Conservation (phyloP, 2,888 invertebrate species). For the Drosophila hamatofila region DNA sequence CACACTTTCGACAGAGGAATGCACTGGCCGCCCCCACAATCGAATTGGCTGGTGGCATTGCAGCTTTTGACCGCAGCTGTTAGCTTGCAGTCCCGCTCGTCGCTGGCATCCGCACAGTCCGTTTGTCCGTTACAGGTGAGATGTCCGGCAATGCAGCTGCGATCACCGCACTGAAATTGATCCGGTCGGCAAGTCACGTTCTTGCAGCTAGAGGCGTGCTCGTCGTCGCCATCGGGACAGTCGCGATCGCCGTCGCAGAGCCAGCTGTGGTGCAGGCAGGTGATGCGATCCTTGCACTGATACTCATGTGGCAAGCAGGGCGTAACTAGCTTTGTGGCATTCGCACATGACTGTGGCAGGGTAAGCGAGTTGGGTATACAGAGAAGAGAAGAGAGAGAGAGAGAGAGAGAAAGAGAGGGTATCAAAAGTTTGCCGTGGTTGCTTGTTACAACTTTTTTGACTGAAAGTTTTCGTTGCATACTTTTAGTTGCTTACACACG, state of each 20-base stretch:
- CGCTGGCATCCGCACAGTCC: conserved; percentile 94
- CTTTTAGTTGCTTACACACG: conserved; percentile 59
- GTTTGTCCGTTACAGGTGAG: conserved; percentile 92
- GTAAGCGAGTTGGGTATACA: neutral
- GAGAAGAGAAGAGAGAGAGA: neutral
- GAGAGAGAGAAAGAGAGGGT: conserved; percentile 1
- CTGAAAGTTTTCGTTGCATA: conserved; percentile 66
- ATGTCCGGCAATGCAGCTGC: conserved; percentile 93
- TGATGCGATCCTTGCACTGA: conserved; percentile 92
- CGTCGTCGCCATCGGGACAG: conserved; percentile 93
- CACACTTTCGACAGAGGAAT: conserved; percentile 93
- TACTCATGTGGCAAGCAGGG: conserved; percentile 91
- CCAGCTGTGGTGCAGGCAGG: conserved; percentile 93
- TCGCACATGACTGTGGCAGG: conserved; percentile 50
- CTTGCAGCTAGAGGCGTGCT: conserved; percentile 88
- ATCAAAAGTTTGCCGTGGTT: conserved; percentile 53
- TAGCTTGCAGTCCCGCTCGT: conserved; percentile 90
- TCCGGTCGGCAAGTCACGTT: conserved; percentile 93
- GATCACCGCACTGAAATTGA: conserved; percentile 95
- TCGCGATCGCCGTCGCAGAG: conserved; percentile 94
- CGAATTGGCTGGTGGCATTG: conserved; percentile 92
- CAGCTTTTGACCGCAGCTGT: conserved; percentile 86
- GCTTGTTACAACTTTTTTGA: conserved; percentile 56
- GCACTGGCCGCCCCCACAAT: conserved; percentile 94
- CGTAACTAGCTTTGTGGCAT: conserved; percentile 85